phyloP scores from a whole-genome alignment of 2,797 vertebrate genomes.

The Diplodus sargus region DNA sequence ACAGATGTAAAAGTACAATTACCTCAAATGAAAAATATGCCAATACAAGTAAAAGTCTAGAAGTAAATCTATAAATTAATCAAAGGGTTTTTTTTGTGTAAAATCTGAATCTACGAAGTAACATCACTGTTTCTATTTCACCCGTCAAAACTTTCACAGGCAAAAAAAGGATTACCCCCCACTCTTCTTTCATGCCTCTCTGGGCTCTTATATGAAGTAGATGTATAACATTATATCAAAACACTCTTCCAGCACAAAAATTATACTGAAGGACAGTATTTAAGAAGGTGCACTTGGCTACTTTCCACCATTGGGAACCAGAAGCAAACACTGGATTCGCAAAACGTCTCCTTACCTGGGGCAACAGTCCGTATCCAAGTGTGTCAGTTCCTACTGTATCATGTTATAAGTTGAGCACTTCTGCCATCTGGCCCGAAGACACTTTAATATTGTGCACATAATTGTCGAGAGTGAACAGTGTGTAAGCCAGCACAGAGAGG shows the following conservation, averaged over 20 bases:
- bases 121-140: no score
- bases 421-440: conserved; percentile 48
- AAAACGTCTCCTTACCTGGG: not conserved
- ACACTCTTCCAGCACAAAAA: no score
- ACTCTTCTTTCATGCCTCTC: no score
- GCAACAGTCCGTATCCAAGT: not conserved
- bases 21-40: not conserved
- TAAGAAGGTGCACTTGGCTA: not conserved
- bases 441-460: conserved; percentile 39
- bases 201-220: no score
- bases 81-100: no score
- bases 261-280: no score
- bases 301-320: not conserved
- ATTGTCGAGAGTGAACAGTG: conserved; percentile 53
- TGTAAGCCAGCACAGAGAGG: conserved; percentile 15
- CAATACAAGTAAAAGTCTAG: not conserved
- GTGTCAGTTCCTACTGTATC: conserved; percentile 10
- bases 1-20: not conserved
- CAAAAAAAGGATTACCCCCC: no score
- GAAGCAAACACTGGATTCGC: conserved; percentile 1
- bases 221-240: no score
- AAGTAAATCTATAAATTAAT: not conserved
- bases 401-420: conserved; percentile 23
- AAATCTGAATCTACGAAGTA: no score
- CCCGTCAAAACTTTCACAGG: no score